Evolutionary conservation across 2,797 vertebrate species (phyloP).

Genomic region (Rostrhamus sociabilis): DNA sequence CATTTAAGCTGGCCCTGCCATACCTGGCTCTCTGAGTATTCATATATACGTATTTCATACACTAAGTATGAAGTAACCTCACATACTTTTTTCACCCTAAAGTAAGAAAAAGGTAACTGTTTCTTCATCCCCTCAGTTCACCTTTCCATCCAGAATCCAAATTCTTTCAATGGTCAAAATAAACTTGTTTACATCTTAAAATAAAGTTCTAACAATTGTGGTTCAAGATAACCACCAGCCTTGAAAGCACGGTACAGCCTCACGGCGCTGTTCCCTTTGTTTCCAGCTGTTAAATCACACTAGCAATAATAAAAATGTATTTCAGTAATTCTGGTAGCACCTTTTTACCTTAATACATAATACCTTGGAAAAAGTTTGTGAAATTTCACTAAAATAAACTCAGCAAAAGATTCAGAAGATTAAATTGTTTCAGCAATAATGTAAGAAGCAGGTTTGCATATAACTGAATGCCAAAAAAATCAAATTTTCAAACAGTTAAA

Average conservation of each 20-base stretch:
- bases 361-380: neutral
- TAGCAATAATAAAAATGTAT: neutral
- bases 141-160: neutral
- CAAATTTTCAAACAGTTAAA: neutral
- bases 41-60: neutral
- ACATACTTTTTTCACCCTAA: neutral
- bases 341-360: neutral
- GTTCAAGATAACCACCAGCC: neutral
- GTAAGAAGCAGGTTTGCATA: neutral
- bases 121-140: neutral
- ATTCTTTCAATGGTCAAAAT: neutral
- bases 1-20: neutral
- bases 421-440: neutral
- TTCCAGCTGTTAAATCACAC: neutral
- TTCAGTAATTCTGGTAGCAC: neutral
- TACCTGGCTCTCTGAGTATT: neutral
- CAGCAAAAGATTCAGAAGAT: neutral
- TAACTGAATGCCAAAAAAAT: neutral
- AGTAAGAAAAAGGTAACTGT: neutral
- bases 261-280: rapidly evolving
- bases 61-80: neutral
- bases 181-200: neutral
- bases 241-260: neutral
- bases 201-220: neutral
- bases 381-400: neutral